phyloP scores from a whole-genome alignment of 2,113 vertebrate species.

The Heterochromis multidens region DNA sequence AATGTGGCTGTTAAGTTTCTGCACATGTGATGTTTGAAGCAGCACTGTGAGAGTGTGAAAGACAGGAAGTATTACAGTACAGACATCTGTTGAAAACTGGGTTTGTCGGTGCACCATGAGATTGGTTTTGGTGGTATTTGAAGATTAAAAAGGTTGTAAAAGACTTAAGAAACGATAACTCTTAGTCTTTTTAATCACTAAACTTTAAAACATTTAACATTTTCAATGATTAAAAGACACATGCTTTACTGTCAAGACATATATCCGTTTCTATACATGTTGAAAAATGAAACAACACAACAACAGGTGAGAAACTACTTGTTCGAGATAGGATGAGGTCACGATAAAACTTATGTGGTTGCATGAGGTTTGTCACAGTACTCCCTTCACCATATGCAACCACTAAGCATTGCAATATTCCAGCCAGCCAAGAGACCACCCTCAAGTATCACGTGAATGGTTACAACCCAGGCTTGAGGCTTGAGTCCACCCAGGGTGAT shows the following conservation, averaged over 20 bases:
- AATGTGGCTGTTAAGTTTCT: neutral
- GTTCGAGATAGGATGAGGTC: neutral
- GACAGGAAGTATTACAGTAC: neutral
- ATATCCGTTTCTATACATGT: neutral
- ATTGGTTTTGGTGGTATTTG: rapidly evolving
- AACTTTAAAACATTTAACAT: too few species aligned
- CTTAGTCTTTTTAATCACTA: too few species aligned
- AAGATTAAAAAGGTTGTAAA: rapidly evolving
- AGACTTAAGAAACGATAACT: too few species aligned
- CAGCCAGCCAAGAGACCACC: neutral
- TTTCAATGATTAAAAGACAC: neutral
- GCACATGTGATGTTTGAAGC: neutral
- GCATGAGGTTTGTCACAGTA: neutral
- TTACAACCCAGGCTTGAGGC: neutral
- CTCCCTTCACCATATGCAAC: neutral
- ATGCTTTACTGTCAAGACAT: neutral
- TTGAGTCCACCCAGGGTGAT: neutral
- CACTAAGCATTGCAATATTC: neutral
- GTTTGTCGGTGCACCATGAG: rapidly evolving
- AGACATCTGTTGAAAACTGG: neutral
- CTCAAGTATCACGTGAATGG: rapidly evolving
- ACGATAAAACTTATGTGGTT: neutral
- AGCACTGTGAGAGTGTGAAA: neutral
- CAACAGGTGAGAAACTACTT: neutral
- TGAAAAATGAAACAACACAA: neutral